phyloP scores from a whole-genome alignment of 2,113 vertebrate genomes.

The Chaetorhynchus papuensis region DNA sequence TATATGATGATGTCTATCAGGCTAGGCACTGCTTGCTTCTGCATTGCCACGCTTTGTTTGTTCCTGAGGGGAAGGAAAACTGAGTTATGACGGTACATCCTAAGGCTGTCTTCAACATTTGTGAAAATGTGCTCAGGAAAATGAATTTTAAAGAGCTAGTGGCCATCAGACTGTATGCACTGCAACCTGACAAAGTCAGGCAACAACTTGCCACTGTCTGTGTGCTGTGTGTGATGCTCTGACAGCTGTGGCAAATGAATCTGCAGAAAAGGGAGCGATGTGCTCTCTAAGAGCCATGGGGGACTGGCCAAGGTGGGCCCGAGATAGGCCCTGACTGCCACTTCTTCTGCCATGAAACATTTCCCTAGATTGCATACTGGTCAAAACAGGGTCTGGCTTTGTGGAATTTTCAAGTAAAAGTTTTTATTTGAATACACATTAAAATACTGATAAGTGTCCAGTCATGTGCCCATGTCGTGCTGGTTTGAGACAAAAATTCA shows the following conservation, averaged over 20 bases:
- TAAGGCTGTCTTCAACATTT: background rate
- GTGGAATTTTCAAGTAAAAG: background rate
- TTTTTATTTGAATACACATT: background rate
- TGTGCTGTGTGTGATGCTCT: background rate
- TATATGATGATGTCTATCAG: background rate
- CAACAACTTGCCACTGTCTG: background rate
- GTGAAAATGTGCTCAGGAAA: background rate
- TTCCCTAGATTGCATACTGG: background rate
- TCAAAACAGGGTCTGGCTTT: background rate
- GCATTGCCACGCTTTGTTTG: background rate
- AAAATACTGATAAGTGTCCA: background rate
- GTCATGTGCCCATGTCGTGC: rapidly evolving
- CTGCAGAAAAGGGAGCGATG: background rate
- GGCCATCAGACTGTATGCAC: background rate
- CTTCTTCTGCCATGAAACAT: background rate
- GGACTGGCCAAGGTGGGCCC: background rate
- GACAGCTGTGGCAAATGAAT: background rate
- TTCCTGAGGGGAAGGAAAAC: background rate
- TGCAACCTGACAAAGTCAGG: background rate
- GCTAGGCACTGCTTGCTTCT: background rate
- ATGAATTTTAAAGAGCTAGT: background rate
- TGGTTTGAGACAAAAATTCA: too few relatives aligned
- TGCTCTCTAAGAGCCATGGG: rapidly evolving
- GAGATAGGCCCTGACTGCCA: rapidly evolving
- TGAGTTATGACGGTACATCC: background rate